These are phyloP conservation scores for Melanotaenia maccullochi DNA, from an alignment of 2,797 vertebrate species.

Conservation along the genomic window DNA sequence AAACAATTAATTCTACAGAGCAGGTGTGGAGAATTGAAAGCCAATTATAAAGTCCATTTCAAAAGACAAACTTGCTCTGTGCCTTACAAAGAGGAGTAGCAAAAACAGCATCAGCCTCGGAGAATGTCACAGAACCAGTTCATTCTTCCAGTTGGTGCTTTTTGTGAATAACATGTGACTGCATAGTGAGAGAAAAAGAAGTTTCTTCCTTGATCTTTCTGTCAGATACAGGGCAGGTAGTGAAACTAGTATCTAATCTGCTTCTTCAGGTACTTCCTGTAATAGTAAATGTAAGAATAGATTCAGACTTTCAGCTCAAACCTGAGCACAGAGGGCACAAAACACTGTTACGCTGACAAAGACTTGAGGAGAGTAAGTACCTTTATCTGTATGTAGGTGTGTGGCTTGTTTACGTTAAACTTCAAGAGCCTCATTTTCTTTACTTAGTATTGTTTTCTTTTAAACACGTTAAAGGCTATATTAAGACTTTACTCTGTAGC, in stretches of 20 bases:
- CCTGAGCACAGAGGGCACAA: neutral
- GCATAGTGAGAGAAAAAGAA: neutral
- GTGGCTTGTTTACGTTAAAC: too few species aligned
- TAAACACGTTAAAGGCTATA: too few species aligned
- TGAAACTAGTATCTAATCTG: neutral
- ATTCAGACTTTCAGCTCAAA: neutral
- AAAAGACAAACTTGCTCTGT: neutral
- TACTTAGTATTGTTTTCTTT: too few species aligned
- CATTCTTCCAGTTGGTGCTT: neutral
- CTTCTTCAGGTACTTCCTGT: neutral
- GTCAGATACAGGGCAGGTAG: neutral
- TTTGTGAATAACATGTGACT: neutral
- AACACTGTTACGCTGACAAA: neutral
- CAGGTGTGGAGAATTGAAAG: neutral
- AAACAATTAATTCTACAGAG: neutral
- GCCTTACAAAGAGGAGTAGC: neutral
- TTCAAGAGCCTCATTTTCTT: neutral
- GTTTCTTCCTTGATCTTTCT: neutral
- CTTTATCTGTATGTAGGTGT: neutral
- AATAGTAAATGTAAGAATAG: neutral
- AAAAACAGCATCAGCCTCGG: neutral
- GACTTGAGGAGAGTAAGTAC: slow-evolving; percentile 16
- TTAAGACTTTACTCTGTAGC: too few species aligned
- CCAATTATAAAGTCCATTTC: neutral
- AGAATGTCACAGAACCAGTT: slow-evolving; percentile 59